A percentile compares a stretch with the other conserved stretches of the same genome.
phyloP scores from a whole-genome alignment of 2,888 invertebrate genomes.

The Ommatoiulus sabulosus region DNA sequence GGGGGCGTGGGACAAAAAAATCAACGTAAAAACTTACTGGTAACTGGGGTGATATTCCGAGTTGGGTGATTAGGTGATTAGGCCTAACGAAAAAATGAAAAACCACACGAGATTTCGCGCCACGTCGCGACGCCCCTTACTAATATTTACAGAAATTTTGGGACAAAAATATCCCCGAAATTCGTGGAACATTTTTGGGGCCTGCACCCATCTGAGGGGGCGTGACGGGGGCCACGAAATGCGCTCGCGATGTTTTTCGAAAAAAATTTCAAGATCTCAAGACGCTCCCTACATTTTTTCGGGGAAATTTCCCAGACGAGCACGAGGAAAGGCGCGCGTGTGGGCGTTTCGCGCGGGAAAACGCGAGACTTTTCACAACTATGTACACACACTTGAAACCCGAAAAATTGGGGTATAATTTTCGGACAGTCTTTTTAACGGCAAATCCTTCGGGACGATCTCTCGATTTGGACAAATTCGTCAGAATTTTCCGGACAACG shows the following conservation, averaged over 20 bases:
- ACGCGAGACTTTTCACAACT: background rate
- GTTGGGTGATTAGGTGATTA: too few species aligned
- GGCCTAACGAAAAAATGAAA: background rate
- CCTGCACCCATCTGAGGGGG: background rate
- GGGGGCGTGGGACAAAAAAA: background rate
- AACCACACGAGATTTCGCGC: background rate
- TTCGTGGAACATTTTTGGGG: background rate
- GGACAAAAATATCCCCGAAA: background rate
- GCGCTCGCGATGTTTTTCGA: background rate
- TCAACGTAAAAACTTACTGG: slow-evolving; percentile 14
- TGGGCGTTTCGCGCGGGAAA: slow-evolving; percentile 1
- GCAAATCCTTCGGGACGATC: too few species aligned
- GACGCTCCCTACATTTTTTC: background rate
- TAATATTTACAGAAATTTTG: background rate
- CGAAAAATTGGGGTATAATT: too few species aligned
- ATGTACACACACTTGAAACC: background rate
- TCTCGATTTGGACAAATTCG: background rate
- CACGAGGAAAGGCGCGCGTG: background rate
- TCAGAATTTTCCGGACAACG: background rate
- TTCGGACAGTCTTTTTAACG: too few species aligned
- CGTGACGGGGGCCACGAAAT: background rate
- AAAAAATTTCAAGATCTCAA: background rate
- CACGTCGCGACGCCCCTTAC: background rate
- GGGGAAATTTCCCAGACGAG: background rate
- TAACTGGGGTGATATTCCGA: background rate